These are phyloP conservation scores for Chaetodon auriga DNA, from an alignment of 2,113 vertebrate genomes.

Conservation along the genomic window DNA sequence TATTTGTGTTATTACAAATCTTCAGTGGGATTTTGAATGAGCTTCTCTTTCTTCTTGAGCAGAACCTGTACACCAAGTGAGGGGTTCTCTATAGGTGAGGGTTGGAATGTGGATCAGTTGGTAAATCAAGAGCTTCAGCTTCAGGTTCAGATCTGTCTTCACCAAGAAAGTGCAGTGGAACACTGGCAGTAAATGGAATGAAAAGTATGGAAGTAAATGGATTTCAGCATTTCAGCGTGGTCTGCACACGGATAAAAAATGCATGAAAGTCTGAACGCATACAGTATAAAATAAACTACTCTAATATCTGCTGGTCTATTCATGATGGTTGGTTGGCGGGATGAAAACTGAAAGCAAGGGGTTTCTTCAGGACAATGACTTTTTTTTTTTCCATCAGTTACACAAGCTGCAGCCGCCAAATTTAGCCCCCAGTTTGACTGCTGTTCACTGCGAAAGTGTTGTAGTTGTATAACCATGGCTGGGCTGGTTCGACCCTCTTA, in stretches of 20 bases:
- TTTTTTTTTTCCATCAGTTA: conserved; percentile 32
- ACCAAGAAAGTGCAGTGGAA: not conserved
- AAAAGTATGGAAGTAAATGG: not conserved
- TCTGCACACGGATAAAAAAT: conserved; percentile 11
- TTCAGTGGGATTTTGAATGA: too few species aligned
- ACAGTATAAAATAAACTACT: not conserved
- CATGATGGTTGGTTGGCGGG: not conserved
- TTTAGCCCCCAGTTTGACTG: conserved; percentile 49
- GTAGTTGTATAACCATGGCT: conserved; percentile 55
- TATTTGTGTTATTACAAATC: too few species aligned
- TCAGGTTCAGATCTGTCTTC: not conserved
- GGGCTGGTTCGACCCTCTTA: conserved; percentile 1
- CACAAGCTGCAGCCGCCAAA: conserved; percentile 51
- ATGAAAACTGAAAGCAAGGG: conserved; percentile 3
- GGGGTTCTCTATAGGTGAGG: not conserved
- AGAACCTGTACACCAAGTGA: too few species aligned
- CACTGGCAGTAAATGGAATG: not conserved
- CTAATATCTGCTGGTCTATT: conserved; percentile 5
- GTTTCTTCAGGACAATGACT: conserved; percentile 39
- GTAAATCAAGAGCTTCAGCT: not conserved
- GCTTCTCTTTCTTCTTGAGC: too few species aligned
- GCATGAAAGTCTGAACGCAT: conserved; percentile 1
- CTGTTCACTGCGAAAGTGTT: conserved; percentile 47
- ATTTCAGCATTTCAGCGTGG: not conserved
- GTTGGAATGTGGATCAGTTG: not conserved